phyloP scores from a whole-genome alignment of 2,888 invertebrate species.

The Apantesis nais region DNA sequence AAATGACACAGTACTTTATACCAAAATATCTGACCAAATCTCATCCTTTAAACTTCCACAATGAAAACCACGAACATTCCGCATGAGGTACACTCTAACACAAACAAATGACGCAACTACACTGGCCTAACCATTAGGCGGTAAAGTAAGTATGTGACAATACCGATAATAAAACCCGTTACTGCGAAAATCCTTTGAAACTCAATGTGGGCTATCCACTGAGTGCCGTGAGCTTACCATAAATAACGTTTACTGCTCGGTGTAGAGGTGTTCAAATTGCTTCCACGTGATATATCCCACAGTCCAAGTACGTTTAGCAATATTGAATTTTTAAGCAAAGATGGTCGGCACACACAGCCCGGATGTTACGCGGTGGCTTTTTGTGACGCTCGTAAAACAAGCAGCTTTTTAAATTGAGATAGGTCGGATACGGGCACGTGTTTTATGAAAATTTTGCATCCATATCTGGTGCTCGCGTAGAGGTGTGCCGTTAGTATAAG shows the following conservation, averaged over 20 bases:
- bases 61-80: not conserved
- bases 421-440: conserved; percentile 56
- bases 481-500: conserved; percentile 17
- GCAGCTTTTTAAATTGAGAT: conserved; percentile 62
- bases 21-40: not conserved
- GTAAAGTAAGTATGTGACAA: conserved; percentile 48
- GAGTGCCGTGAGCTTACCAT: conserved; percentile 79
- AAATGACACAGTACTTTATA: not conserved
- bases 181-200: conserved; percentile 72
- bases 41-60: not conserved
- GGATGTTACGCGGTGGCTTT: conserved; percentile 37
- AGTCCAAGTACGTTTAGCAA: conserved; percentile 74
- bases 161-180: conserved; percentile 56
- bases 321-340: conserved; percentile 81
- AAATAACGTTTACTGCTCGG: conserved; percentile 82
- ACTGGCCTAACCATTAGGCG: conserved; percentile 32
- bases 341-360: conserved; percentile 47
- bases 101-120: conserved; percentile 27
- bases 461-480: conserved; percentile 48
- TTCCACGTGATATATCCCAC: conserved; percentile 80
- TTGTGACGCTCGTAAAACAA: conserved; percentile 57
- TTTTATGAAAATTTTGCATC: conserved; percentile 60
- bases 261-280: conserved; percentile 82
- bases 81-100: not conserved
- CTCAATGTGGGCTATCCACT: conserved; percentile 76